Conservation (phyloP, 2,113 vertebrate genomes). For the Trematomus loennbergii region DNA sequence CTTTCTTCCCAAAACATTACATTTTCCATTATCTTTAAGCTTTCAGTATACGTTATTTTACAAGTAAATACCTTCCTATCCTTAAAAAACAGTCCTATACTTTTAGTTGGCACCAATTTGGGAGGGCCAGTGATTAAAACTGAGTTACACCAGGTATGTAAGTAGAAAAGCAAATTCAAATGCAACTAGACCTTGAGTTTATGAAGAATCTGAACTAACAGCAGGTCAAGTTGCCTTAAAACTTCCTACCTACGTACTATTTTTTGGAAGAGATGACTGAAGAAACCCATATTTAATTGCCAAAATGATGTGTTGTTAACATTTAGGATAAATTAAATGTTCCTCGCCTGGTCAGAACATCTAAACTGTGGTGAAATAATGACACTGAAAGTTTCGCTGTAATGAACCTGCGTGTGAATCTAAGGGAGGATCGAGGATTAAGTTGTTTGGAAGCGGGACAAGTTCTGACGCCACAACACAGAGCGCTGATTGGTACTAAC, state of each 20-base stretch:
- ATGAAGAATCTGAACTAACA: too few species aligned
- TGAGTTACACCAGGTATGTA: neutral
- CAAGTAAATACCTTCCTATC: neutral
- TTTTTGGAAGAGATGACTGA: neutral
- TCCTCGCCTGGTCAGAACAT: too few species aligned
- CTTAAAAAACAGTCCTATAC: neutral
- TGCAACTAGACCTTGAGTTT: too few species aligned
- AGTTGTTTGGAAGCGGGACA: neutral
- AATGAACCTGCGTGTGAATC: neutral
- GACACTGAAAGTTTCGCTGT: too few species aligned
- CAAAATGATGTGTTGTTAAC: too few species aligned
- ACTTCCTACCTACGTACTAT: neutral
- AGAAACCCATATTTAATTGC: neutral
- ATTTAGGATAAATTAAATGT: too few species aligned
- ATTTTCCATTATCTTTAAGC: neutral
- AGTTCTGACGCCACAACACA: conserved; percentile 7
- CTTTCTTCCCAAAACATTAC: neutral
- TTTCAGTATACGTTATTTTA: neutral
- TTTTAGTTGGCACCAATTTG: too few species aligned
- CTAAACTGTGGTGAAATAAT: neutral
- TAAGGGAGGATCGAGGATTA: conserved; percentile 31
- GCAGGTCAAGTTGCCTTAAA: neutral
- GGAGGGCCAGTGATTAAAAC: conserved; percentile 28
- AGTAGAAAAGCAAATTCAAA: too few species aligned
- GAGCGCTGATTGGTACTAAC: neutral